These are phyloP conservation scores for Drosophila neotestacea DNA, from an alignment of 2,888 invertebrate genomes.

Conservation along the genomic window DNA sequence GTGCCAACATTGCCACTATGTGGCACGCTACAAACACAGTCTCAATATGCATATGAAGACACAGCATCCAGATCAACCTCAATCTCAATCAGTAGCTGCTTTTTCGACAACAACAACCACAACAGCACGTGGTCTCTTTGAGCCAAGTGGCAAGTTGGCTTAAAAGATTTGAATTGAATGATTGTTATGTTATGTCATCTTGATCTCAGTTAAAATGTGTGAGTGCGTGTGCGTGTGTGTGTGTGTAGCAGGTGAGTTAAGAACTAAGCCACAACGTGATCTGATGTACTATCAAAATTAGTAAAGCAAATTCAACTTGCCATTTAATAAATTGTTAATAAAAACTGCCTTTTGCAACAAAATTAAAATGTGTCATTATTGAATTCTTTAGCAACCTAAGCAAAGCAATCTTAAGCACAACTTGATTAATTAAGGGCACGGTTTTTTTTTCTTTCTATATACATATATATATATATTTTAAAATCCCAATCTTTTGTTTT, in stretches of 20 bases:
- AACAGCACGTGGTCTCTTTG: slow-evolving; percentile 53
- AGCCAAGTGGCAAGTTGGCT: slow-evolving; percentile 40
- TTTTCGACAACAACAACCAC: not conserved
- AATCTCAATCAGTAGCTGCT: no score
- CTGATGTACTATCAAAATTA: slow-evolving; percentile 21
- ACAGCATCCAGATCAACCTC: slow-evolving; percentile 78
- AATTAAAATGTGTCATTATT: slow-evolving; percentile 79
- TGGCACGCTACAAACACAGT: slow-evolving; percentile 86
- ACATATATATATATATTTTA: slow-evolving; percentile 4
- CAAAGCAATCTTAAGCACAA: not conserved
- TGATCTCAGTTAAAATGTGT: slow-evolving; percentile 55
- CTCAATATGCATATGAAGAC: slow-evolving; percentile 86
- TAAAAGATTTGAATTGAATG: slow-evolving; percentile 7
- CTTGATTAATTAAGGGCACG: slow-evolving; percentile 55
- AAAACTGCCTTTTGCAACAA: slow-evolving; percentile 71
- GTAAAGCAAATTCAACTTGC: slow-evolving; percentile 27
- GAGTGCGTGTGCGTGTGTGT: slow-evolving; percentile 13
- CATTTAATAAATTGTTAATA: slow-evolving; percentile 59
- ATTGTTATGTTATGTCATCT: not conserved
- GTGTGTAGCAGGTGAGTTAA: slow-evolving; percentile 56
- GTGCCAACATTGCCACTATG: slow-evolving; percentile 86
- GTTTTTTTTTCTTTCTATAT: slow-evolving; percentile 30
- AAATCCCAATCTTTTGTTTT: slow-evolving; percentile 21
- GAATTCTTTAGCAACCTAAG: slow-evolving; percentile 65
- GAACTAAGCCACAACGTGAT: slow-evolving; percentile 13